Conservation (phyloP, 2,888 invertebrate genomes). For the Drosophila koepferae region DNA sequence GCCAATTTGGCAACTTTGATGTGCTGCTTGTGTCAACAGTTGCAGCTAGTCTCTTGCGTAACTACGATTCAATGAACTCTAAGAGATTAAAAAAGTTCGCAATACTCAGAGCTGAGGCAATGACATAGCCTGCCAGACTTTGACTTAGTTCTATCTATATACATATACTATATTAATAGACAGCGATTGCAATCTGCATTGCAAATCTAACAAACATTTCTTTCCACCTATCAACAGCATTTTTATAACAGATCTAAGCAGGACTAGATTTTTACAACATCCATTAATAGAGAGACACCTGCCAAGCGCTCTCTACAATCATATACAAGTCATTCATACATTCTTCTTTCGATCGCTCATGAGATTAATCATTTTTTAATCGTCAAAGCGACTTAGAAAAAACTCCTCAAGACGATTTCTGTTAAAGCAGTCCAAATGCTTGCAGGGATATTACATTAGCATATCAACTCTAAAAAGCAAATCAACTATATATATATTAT, state of each 20-base stretch:
- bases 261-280: background rate
- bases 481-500: too few relatives aligned
- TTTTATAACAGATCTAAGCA: background rate
- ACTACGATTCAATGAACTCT: slow-evolving; percentile 22
- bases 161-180: background rate
- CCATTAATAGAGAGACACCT: background rate
- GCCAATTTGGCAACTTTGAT: slow-evolving; percentile 31
- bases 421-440: too few relatives aligned
- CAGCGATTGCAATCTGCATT: background rate
- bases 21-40: slow-evolving; percentile 15
- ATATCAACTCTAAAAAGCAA: too few relatives aligned
- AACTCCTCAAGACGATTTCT: too few relatives aligned
- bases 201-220: background rate
- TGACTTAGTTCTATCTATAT: background rate
- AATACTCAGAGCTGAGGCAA: background rate
- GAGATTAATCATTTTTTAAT: too few relatives aligned
- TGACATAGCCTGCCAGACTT: background rate
- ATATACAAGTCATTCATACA: background rate
- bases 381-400: too few relatives aligned
- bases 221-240: background rate
- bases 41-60: slow-evolving; percentile 14
- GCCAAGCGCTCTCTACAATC: background rate
- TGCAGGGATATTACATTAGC: too few relatives aligned
- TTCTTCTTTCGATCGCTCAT: too few relatives aligned
- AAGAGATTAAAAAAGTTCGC: background rate